Evolutionary conservation across 2,797 vertebrate species (phyloP).

Genomic region (Anolis apletophallus): DNA sequence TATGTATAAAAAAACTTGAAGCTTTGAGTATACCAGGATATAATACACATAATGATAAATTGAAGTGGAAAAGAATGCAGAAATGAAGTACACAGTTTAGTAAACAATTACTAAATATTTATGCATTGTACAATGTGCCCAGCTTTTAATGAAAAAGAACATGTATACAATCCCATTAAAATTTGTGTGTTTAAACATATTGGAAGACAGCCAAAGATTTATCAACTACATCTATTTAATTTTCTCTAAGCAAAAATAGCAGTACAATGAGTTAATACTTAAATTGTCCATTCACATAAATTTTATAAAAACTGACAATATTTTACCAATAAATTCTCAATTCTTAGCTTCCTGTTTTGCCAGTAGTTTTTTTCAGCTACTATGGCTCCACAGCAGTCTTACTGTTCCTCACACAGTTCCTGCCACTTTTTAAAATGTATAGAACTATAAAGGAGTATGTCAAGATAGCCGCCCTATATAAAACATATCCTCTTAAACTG

Average conservation of each 20-base stretch:
- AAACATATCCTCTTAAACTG: not conserved
- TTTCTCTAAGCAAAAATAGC: not conserved
- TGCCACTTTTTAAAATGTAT: not conserved
- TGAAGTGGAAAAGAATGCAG: not conserved
- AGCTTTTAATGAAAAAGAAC: not conserved
- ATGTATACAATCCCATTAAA: not conserved
- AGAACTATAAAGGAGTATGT: not conserved
- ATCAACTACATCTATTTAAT: not conserved
- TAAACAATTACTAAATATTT: not conserved
- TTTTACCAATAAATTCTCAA: not conserved
- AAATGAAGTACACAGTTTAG: not conserved
- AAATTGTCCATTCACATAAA: not conserved
- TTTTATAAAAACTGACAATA: not conserved
- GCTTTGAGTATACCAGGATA: not conserved
- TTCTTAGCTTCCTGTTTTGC: not conserved
- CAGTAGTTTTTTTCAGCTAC: not conserved
- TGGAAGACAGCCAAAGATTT: not conserved
- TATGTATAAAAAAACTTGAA: not conserved
- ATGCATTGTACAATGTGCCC: not conserved
- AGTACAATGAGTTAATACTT: not conserved
- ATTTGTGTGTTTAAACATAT: not conserved
- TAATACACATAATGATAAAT: constrained; percentile 17
- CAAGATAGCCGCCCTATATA: not conserved
- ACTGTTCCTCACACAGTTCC: not conserved
- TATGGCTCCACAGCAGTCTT: not conserved